Evolutionary conservation across 2,113 vertebrate species (phyloP).

Genomic region (Pseudopipra pipra): DNA sequence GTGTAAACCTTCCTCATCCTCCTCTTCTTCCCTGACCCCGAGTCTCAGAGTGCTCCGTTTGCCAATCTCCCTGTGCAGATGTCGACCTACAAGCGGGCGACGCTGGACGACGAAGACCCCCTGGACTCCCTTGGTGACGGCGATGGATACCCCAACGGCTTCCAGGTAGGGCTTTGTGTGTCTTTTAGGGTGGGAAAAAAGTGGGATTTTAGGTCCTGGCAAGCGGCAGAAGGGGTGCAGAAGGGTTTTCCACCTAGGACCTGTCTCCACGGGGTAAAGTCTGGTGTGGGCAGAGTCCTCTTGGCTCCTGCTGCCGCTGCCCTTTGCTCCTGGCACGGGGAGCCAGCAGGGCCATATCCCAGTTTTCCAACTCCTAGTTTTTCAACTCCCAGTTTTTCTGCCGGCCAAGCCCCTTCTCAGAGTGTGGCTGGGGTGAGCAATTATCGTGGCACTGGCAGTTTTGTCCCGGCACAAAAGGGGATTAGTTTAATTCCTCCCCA

Average conservation of each 20-base stretch:
- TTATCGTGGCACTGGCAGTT: neutral
- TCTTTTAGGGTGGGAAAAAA: neutral
- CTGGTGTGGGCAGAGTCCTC: neutral
- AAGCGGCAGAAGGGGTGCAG: neutral
- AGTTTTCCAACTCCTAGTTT: neutral
- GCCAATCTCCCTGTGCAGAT: conserved; percentile 86
- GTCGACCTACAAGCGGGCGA: conserved; percentile 93
- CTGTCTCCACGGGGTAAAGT: neutral
- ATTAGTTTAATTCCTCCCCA: conserved; percentile 36
- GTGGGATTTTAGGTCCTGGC: neutral
- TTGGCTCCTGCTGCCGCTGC: neutral
- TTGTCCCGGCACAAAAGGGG: neutral
- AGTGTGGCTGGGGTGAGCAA: neutral
- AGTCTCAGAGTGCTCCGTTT: conserved; percentile 78
- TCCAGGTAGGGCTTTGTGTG: conserved; percentile 76
- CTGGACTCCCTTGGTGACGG: conserved; percentile 83
- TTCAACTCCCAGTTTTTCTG: neutral
- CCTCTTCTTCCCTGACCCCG: conserved; percentile 14
- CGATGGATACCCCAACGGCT: conserved; percentile 82
- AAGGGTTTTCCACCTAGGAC: neutral
- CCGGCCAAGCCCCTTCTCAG: neutral
- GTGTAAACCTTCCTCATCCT: neutral
- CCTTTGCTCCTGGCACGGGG: neutral
- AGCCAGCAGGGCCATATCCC: neutral
- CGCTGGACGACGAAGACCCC: conserved; percentile 91